Evolutionary conservation across 2,888 invertebrate species (phyloP).

Genomic region (Pollenia labialis): DNA sequence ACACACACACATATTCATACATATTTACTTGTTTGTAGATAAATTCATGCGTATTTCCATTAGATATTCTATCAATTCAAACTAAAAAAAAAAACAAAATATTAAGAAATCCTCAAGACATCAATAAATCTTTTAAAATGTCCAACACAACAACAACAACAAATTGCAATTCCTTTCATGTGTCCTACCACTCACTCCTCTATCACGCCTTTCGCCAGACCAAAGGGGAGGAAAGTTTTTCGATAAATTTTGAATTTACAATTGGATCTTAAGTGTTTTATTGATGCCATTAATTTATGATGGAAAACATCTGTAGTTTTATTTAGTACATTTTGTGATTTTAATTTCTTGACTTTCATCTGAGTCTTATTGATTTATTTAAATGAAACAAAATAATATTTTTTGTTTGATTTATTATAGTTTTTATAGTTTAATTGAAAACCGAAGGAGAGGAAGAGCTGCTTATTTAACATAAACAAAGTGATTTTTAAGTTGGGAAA

Average conservation of each 20-base stretch:
- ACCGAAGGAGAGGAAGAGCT: constrained; percentile 23
- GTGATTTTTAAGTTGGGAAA: constrained; percentile 16
- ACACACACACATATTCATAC: neutral
- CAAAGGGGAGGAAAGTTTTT: constrained; percentile 22
- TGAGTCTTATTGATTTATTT: constrained; percentile 70
- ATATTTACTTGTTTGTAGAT: neutral
- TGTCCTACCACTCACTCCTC: neutral
- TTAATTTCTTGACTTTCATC: constrained; percentile 71
- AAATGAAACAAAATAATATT: constrained; percentile 57
- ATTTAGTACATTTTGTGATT: constrained; percentile 67
- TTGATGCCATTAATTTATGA: constrained; percentile 74
- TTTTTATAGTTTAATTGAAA: constrained; percentile 33
- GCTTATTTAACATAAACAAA: constrained; percentile 17
- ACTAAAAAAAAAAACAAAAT: constrained; percentile 37
- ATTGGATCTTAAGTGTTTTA: constrained; percentile 74
- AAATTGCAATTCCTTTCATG: constrained; percentile 34
- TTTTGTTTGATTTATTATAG: constrained; percentile 61
- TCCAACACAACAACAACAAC: constrained; percentile 32
- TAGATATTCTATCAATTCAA: constrained; percentile 52
- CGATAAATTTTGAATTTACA: constrained; percentile 57
- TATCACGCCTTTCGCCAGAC: neutral
- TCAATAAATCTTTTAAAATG: constrained; percentile 71
- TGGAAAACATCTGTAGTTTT: constrained; percentile 70
- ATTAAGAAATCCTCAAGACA: constrained; percentile 70
- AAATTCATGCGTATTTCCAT: neutral